Percentiles rank a stretch among this genome's conserved stretches.
These are phyloP conservation scores for Pelosia muscerda DNA, from an alignment of 2,888 invertebrate genomes.

Conservation along the genomic window DNA sequence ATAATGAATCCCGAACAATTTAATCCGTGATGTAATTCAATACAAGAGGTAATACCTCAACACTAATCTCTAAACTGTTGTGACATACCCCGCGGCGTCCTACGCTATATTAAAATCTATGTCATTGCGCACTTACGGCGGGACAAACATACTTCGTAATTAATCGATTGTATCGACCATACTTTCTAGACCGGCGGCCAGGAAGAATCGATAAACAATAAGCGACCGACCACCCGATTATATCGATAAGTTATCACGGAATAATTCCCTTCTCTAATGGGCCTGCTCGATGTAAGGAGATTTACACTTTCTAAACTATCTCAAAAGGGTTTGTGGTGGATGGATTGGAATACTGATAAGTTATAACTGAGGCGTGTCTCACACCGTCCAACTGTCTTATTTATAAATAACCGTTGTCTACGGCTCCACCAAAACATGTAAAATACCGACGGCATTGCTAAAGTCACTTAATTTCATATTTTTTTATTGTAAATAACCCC, in stretches of 20 bases:
- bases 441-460: too few relatives aligned
- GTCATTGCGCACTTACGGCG: conserved; percentile 77
- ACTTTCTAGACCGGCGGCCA: conserved; percentile 68
- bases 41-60: conserved; percentile 30
- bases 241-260: conserved; percentile 80
- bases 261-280: conserved; percentile 83
- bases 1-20: conserved; percentile 30
- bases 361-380: conserved; percentile 39
- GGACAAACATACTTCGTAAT: conserved; percentile 75
- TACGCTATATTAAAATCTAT: conserved; percentile 62
- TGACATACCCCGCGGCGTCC: conserved; percentile 40
- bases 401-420: background rate
- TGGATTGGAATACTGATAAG: conserved; percentile 81
- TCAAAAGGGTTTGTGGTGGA: conserved; percentile 74
- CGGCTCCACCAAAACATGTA: background rate
- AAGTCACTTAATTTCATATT: too few relatives aligned
- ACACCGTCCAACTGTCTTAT: conserved; percentile 28
- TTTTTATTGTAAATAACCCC: too few relatives aligned
- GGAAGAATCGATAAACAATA: conserved; percentile 84
- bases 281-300: conserved; percentile 76
- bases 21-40: conserved; percentile 39
- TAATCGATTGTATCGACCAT: conserved; percentile 78
- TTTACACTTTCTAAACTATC: conserved; percentile 85
- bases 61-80: conserved; percentile 43
- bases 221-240: conserved; percentile 77